Evolutionary conservation across 2,113 vertebrate species (phyloP).

Genomic region (Calidris pygmaea): DNA sequence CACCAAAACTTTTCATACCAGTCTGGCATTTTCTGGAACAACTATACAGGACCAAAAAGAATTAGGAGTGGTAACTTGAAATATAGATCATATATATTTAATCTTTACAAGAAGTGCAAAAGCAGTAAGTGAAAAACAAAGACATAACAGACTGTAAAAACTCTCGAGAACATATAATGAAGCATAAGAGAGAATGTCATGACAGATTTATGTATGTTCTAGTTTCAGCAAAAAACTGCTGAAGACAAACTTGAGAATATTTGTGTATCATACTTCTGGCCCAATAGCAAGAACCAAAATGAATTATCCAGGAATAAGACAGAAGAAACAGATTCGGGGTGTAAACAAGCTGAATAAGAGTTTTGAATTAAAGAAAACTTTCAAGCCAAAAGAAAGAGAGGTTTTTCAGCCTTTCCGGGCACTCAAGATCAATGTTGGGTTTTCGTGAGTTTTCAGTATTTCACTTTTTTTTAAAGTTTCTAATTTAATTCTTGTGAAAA

Average conservation of each 20-base stretch:
- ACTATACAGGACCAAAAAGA: neutral
- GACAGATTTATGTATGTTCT: conserved; percentile 47
- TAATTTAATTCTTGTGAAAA: neutral
- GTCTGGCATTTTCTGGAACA: neutral
- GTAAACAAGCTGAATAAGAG: conserved; percentile 14
- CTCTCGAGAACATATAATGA: conserved; percentile 16
- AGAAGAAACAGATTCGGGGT: conserved; percentile 10
- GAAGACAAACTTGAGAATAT: conserved; percentile 53
- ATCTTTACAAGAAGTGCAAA: conserved; percentile 27
- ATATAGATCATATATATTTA: conserved; percentile 28
- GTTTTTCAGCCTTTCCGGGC: neutral
- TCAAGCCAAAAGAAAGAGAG: neutral
- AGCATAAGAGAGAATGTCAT: conserved; percentile 38
- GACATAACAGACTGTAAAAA: conserved; percentile 43
- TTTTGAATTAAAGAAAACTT: neutral
- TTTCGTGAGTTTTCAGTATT: neutral
- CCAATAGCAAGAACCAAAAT: conserved; percentile 44
- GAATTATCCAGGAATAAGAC: conserved; percentile 38
- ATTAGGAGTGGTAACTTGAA: neutral
- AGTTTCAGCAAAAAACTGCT: conserved; percentile 35
- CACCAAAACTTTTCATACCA: neutral
- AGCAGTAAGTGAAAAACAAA: conserved; percentile 49
- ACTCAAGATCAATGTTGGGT: neutral
- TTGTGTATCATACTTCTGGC: conserved; percentile 41
- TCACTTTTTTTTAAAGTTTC: neutral